A percentile compares a stretch with the other conserved stretches of the same genome.
Evolutionary conservation across 2,888 invertebrate genomes (phyloP).

Genomic region (Agrypnus murinus): DNA sequence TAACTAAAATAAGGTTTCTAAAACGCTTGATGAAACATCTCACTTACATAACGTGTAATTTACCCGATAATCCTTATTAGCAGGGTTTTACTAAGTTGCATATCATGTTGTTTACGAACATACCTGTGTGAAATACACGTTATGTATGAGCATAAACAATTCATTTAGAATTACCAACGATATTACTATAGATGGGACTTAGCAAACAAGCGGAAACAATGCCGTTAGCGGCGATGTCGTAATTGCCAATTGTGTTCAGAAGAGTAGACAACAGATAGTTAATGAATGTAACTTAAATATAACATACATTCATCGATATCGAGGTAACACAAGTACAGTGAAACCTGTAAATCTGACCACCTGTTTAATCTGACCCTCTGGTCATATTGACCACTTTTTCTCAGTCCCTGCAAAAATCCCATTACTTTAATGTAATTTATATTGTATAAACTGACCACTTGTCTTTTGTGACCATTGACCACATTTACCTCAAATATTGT

Average conservation of each 20-base stretch:
- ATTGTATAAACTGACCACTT: too few relatives aligned
- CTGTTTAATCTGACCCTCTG: too few relatives aligned
- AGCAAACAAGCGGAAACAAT: slow-evolving; percentile 5
- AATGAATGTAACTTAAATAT: too few relatives aligned
- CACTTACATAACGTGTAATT: slow-evolving; percentile 40
- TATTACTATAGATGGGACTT: slow-evolving; percentile 9
- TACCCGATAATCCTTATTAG: slow-evolving; percentile 44
- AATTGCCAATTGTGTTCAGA: slow-evolving; percentile 44
- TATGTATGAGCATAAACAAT: slow-evolving; percentile 30
- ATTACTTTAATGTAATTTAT: too few relatives aligned
- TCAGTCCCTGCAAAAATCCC: too few relatives aligned
- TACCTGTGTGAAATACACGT: slow-evolving; percentile 26
- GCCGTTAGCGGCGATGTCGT: slow-evolving; percentile 9
- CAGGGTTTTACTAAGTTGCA: slow-evolving; percentile 45
- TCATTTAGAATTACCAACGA: slow-evolving; percentile 25
- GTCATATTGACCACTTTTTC: too few relatives aligned
- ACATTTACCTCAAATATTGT: too few relatives aligned
- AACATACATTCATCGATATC: too few relatives aligned
- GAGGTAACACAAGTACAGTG: too few relatives aligned
- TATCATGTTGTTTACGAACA: slow-evolving; percentile 42
- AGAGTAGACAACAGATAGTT: not conserved
- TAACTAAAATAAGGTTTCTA: slow-evolving; percentile 36
- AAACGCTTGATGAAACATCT: slow-evolving; percentile 32
- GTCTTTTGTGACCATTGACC: too few relatives aligned
- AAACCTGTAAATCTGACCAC: too few relatives aligned